Evolutionary conservation across 2,797 vertebrate species (phyloP).

Genomic region (Apodemus agrarius): DNA sequence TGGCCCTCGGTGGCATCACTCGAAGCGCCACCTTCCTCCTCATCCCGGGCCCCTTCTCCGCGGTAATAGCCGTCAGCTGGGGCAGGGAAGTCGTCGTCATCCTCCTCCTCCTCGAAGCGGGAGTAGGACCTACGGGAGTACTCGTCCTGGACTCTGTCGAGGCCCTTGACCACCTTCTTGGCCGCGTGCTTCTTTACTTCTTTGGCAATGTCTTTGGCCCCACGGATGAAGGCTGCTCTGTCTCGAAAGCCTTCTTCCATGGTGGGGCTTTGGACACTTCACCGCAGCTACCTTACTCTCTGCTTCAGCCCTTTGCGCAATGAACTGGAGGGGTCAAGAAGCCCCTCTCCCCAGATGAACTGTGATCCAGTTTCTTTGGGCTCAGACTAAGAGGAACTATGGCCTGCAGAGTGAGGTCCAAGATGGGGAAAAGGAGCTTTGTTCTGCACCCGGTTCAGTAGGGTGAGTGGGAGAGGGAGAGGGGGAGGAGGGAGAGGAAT

Average conservation of each 20-base stretch:
- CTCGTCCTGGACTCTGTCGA: slow-evolving; percentile 95
- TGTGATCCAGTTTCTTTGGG: not conserved
- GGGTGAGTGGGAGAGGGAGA: not conserved
- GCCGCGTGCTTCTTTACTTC: slow-evolving; percentile 95
- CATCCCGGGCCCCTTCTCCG: slow-evolving; percentile 91
- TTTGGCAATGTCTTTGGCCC: slow-evolving; percentile 98
- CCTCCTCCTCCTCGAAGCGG: slow-evolving; percentile 96
- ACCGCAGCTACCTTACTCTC: not conserved
- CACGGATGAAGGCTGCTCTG: slow-evolving; percentile 96
- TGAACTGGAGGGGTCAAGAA: not conserved
- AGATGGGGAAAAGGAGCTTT: not conserved
- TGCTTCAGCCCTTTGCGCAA: slow-evolving; percentile 25
- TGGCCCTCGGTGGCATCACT: slow-evolving; percentile 98
- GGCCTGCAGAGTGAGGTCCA: not conserved
- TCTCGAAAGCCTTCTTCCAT: slow-evolving; percentile 97
- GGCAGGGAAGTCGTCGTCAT: slow-evolving; percentile 88
- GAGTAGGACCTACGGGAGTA: slow-evolving; percentile 96
- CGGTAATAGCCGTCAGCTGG: slow-evolving; percentile 92
- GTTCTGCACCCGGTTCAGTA: not conserved
- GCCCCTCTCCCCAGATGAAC: not conserved
- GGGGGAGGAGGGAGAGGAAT: not conserved
- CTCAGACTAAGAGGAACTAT: slow-evolving; percentile 8
- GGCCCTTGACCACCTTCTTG: slow-evolving; percentile 94
- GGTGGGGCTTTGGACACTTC: slow-evolving; percentile 48
- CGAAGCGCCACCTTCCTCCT: slow-evolving; percentile 93